Conservation (phyloP, 64 coral and sea anemone species). For the Actinia tenebrosa region DNA sequence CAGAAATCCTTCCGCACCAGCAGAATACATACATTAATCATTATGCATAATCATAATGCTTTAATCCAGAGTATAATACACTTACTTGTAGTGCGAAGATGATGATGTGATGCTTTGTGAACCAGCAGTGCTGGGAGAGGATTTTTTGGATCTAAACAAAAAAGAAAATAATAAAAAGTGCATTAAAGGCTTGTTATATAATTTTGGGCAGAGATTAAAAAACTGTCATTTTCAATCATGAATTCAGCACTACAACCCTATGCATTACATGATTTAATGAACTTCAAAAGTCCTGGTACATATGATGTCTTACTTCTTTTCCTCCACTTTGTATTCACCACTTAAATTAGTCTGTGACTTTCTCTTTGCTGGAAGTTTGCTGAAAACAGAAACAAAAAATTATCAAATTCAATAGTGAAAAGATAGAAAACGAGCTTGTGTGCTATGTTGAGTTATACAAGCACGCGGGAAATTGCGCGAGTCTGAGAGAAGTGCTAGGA, state of each 20-base stretch:
- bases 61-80: neutral
- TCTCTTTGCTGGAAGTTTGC: constrained; percentile 14
- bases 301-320: constrained; percentile 12
- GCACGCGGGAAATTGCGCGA: too few species aligned
- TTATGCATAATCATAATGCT: too few species aligned
- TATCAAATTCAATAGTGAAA: too few species aligned
- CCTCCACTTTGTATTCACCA: constrained; percentile 26
- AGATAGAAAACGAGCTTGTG: too few species aligned
- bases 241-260: too few species aligned
- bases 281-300: neutral
- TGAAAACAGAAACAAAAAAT: neutral
- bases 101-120: neutral
- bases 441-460: too few species aligned
- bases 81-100: constrained; percentile 15
- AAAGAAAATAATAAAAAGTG: neutral
- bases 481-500: too few species aligned
- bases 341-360: constrained; percentile 12
- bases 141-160: neutral
- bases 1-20: neutral
- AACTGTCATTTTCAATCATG: too few species aligned
- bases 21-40: neutral
- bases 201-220: too few species aligned
- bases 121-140: constrained; percentile 6
- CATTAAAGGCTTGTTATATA: too few species aligned
- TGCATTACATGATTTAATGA: neutral